Conservation (phyloP, 2,113 vertebrate species). For the Phrynosoma platyrhinos region DNA sequence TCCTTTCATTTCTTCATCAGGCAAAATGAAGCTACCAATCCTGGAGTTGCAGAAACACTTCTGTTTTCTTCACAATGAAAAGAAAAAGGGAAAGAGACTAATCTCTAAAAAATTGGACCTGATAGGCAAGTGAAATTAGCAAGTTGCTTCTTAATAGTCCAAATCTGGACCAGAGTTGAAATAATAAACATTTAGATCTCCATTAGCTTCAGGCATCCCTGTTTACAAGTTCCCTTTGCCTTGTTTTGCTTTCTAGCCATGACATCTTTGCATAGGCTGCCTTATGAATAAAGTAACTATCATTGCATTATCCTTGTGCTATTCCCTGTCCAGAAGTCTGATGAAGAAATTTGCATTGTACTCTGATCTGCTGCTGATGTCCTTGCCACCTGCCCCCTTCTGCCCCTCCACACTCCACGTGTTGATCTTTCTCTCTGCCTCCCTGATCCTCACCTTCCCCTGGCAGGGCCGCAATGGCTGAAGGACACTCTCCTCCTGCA, state of each 20-base stretch:
- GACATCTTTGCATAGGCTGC: background rate
- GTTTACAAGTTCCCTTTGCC: background rate
- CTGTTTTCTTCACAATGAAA: background rate
- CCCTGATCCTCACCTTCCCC: fast-evolving
- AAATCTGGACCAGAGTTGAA: background rate
- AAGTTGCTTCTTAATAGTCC: background rate
- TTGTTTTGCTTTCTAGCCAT: background rate
- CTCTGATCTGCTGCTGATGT: background rate
- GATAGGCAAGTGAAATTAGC: background rate
- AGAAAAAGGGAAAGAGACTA: background rate
- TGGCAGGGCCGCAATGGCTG: background rate
- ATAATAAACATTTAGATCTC: background rate
- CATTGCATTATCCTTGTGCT: background rate
- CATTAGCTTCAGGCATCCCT: too few species aligned
- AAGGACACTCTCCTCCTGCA: background rate
- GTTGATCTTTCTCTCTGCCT: background rate
- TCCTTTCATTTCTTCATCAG: too few species aligned
- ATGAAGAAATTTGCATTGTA: background rate
- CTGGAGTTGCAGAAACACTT: background rate
- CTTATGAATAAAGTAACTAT: background rate
- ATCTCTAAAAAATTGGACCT: background rate
- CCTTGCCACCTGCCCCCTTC: background rate
- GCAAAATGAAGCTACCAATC: background rate
- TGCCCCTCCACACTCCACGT: too few species aligned
- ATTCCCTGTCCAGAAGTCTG: background rate